These are phyloP conservation scores for Philonicus albiceps DNA, from an alignment of 2,888 invertebrate species.

Conservation along the genomic window DNA sequence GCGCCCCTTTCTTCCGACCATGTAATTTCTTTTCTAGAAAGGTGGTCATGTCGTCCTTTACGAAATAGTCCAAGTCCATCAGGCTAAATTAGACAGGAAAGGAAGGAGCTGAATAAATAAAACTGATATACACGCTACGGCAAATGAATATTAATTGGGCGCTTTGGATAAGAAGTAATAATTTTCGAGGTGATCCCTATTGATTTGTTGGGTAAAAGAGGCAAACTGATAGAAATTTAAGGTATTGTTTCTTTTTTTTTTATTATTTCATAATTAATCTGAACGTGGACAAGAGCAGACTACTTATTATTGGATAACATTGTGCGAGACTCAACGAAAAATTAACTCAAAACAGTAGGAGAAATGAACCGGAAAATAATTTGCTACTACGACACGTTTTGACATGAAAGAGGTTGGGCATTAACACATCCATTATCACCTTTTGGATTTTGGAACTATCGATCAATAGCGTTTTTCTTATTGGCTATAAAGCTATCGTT, in stretches of 20 bases:
- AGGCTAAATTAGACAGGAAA: constrained; percentile 46
- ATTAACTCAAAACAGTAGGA: neutral
- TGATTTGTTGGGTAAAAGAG: neutral
- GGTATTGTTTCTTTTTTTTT: neutral
- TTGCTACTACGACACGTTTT: neutral
- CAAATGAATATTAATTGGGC: constrained; percentile 62
- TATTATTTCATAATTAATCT: neutral
- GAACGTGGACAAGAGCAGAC: neutral
- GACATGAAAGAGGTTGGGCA: neutral
- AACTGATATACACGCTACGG: constrained; percentile 62
- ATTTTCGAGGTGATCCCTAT: constrained; percentile 8
- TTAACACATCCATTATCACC: neutral
- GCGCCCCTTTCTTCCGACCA: neutral
- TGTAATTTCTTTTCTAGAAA: constrained; percentile 13
- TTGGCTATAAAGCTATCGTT: neutral
- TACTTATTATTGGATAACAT: neutral
- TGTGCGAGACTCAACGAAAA: neutral
- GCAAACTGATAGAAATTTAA: neutral
- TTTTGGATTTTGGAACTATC: neutral
- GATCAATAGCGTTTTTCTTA: neutral
- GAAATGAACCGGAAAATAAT: neutral
- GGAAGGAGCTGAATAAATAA: constrained; percentile 55
- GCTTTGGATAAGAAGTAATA: constrained; percentile 47
- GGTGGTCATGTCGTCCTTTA: constrained; percentile 35
- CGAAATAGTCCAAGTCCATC: constrained; percentile 44